phyloP scores from a whole-genome alignment of 2,888 invertebrate species.

The Pristionchus exspectatus region DNA sequence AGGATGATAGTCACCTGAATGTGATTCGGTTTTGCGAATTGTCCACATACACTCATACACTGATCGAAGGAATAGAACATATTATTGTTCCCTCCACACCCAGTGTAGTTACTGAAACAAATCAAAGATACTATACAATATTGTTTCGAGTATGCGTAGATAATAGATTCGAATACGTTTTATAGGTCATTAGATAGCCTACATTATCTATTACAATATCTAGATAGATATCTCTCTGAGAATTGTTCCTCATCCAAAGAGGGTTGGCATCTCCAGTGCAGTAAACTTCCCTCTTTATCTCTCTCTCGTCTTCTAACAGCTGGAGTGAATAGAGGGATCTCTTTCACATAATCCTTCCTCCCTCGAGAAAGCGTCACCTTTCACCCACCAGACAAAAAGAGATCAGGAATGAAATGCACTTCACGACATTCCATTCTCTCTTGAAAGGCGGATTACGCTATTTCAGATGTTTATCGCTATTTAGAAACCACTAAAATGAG shows the following conservation, averaged over 20 bases:
- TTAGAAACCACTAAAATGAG: too few species aligned
- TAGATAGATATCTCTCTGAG: too few species aligned
- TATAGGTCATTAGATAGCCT: too few species aligned
- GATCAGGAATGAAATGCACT: slow-evolving; percentile 1
- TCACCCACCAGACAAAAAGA: slow-evolving; percentile 22
- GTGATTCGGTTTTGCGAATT: slow-evolving; percentile 60
- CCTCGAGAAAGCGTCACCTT: not conserved
- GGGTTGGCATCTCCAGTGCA: not conserved
- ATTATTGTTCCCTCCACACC: slow-evolving; percentile 72
- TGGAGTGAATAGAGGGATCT: not conserved
- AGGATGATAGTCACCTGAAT: not conserved
- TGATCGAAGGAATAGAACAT: slow-evolving; percentile 71
- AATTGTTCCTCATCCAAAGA: not conserved
- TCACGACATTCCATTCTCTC: not conserved
- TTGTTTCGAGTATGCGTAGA: not conserved
- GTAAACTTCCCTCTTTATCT: slow-evolving; percentile 21
- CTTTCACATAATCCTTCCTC: slow-evolving; percentile 32
- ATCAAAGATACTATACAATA: not conserved
- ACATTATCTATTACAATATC: not conserved
- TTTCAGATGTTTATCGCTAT: too few species aligned
- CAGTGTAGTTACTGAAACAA: slow-evolving; percentile 67
- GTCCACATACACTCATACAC: slow-evolving; percentile 72
- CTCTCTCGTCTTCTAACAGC: slow-evolving; percentile 9
- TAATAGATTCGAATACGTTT: too few species aligned
- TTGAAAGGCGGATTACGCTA: not conserved